These are phyloP conservation scores for Drosophila siamana DNA, from an alignment of 2,888 invertebrate species.

Conservation along the genomic window DNA sequence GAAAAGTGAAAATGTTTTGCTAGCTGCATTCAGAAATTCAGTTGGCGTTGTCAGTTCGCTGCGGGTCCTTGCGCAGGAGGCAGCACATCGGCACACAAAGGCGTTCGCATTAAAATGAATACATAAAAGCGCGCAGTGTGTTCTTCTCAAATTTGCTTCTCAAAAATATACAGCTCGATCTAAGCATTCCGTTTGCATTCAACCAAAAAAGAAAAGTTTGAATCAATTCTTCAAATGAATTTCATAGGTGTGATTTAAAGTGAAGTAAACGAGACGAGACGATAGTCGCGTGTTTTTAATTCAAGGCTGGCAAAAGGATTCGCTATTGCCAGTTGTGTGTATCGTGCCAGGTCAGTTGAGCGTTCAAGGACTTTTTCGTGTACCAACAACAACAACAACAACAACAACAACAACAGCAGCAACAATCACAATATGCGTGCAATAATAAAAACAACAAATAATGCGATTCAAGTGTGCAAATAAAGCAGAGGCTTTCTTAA, in stretches of 20 bases:
- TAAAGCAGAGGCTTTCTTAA: slow-evolving; percentile 33
- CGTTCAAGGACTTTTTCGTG: slow-evolving; percentile 76
- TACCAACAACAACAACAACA: slow-evolving; percentile 26
- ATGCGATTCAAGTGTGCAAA: slow-evolving; percentile 46
- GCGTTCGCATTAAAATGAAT: slow-evolving; percentile 31
- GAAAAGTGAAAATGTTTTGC: slow-evolving; percentile 76
- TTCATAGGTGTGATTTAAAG: slow-evolving; percentile 26
- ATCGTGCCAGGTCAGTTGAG: slow-evolving; percentile 81
- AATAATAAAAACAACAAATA: slow-evolving; percentile 39
- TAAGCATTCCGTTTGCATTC: slow-evolving; percentile 14
- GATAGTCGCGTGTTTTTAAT: slow-evolving; percentile 55
- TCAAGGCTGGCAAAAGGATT: slow-evolving; percentile 55
- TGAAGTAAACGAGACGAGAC: slow-evolving; percentile 25
- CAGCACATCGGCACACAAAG: slow-evolving; percentile 47
- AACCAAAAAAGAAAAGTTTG: slow-evolving; percentile 6
- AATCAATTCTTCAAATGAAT: slow-evolving; percentile 19
- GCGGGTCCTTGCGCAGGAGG: slow-evolving; percentile 78
- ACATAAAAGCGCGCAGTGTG: slow-evolving; percentile 49
- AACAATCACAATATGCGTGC: slow-evolving; percentile 50
- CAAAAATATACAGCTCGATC: slow-evolving; percentile 20
- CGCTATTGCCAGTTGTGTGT: slow-evolving; percentile 61
- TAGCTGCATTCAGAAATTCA: slow-evolving; percentile 75
- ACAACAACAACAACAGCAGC: slow-evolving; percentile 21
- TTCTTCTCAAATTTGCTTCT: slow-evolving; percentile 5
- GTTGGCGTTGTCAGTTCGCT: slow-evolving; percentile 75